A percentile compares a stretch with the other conserved stretches of the same genome.
These are phyloP conservation scores for Spinus pinus DNA, from an alignment of 2,797 vertebrate genomes.

Conservation along the genomic window DNA sequence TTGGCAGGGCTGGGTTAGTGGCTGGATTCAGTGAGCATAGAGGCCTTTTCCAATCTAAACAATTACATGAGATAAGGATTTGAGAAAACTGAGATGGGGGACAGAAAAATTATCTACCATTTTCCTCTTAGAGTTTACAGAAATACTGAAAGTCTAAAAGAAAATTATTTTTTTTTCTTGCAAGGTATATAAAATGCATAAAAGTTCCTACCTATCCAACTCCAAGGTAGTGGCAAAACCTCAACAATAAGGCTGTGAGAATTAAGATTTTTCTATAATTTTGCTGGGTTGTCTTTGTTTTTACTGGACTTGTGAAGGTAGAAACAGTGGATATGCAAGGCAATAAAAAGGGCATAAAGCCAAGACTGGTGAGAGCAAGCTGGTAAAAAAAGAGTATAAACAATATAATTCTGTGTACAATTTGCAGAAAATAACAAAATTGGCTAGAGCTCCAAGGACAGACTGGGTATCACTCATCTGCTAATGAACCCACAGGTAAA, in stretches of 20 bases:
- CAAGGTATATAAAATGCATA: neutral
- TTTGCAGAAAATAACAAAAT: neutral
- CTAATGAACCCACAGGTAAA: neutral
- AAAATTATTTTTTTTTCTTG: neutral
- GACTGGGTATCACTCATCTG: rapidly evolving
- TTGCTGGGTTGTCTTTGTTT: neutral
- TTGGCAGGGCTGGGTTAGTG: neutral
- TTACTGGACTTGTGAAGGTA: neutral
- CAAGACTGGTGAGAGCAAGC: neutral
- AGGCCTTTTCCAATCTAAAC: neutral
- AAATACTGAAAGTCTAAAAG: neutral
- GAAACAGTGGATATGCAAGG: neutral
- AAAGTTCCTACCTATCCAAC: neutral
- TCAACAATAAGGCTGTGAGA: neutral
- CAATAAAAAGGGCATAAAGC: neutral
- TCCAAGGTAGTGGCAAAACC: neutral
- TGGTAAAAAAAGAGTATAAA: neutral
- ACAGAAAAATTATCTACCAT: neutral
- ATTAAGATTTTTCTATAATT: neutral
- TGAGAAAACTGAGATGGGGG: neutral
- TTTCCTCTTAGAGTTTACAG: neutral
- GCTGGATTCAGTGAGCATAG: neutral
- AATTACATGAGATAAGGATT: neutral
- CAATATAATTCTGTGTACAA: neutral
- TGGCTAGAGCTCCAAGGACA: neutral